A percentile compares a stretch with the other conserved stretches of the same genome.
phyloP scores from a whole-genome alignment of 2,113 vertebrate genomes.

The Mormoops blainvillei region DNA sequence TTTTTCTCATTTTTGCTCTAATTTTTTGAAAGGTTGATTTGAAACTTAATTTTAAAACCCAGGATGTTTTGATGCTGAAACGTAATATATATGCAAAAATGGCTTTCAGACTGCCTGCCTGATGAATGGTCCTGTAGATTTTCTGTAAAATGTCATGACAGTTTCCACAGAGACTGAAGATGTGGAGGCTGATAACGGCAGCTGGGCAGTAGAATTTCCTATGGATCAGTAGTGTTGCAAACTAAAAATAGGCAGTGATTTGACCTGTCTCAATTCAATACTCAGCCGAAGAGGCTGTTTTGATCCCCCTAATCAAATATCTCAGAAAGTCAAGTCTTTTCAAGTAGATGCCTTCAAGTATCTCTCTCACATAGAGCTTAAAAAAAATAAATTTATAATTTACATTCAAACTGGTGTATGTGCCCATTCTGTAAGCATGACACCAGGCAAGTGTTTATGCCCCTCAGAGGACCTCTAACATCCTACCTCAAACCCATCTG shows the following conservation, averaged over 20 bases:
- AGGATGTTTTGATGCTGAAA: background rate
- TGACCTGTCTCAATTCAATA: constrained; percentile 44
- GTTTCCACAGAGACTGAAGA: constrained; percentile 14
- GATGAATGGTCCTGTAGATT: background rate
- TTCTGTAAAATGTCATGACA: constrained; percentile 22
- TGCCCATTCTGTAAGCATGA: background rate
- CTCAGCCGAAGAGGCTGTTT: constrained; percentile 67
- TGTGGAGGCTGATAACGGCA: constrained; percentile 13
- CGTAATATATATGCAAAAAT: background rate
- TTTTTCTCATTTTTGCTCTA: background rate
- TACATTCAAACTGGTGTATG: background rate
- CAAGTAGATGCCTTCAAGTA: constrained; percentile 45
- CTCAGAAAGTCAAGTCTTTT: constrained; percentile 69
- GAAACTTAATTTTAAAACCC: background rate
- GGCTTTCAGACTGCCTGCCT: background rate
- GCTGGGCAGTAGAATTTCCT: constrained; percentile 47
- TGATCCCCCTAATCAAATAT: constrained; percentile 70
- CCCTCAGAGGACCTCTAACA: background rate
- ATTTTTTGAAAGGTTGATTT: background rate
- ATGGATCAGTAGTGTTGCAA: constrained; percentile 67
- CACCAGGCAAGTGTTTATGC: background rate
- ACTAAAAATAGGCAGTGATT: constrained; percentile 62
- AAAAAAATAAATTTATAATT: constrained; percentile 10
- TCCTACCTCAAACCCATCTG: background rate
- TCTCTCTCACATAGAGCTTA: constrained; percentile 13